phyloP scores from a whole-genome alignment of 1,140 invertebrate genomes.

The Ceratina japonica region DNA sequence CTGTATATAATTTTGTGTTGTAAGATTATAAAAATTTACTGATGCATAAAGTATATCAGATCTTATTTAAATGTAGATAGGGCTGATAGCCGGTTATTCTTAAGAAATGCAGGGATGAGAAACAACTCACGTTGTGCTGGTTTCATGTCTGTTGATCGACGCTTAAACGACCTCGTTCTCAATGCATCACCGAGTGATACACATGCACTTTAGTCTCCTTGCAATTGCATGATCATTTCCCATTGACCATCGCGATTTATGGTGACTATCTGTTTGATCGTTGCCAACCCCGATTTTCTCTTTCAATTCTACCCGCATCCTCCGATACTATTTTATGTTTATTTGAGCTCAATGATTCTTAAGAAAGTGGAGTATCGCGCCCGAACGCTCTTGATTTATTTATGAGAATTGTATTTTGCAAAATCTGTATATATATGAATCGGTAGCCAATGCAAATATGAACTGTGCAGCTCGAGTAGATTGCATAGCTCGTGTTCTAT shows the following conservation, averaged over 20 bases:
- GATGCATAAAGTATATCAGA: not conserved
- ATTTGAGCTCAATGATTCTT: too few species aligned
- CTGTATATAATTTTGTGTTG: too few species aligned
- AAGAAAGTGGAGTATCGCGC: too few species aligned
- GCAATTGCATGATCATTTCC: slow-evolving; percentile 45
- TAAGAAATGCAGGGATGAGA: not conserved
- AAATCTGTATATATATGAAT: too few species aligned
- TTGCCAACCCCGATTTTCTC: not conserved
- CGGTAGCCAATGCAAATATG: too few species aligned
- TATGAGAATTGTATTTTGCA: too few species aligned
- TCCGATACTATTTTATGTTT: not conserved
- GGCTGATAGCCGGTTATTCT: not conserved
- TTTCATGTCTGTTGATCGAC: slow-evolving; percentile 40
- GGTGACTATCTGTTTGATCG: slow-evolving; percentile 12
- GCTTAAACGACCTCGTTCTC: slow-evolving; percentile 42
- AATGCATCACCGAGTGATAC: slow-evolving; percentile 43
- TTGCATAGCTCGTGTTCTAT: slow-evolving; percentile 21
- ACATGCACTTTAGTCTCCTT: slow-evolving; percentile 37
- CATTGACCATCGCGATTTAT: slow-evolving; percentile 36
- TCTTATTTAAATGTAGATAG: too few species aligned
- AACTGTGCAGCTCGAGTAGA: not conserved
- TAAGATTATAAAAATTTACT: not conserved
- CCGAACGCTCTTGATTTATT: too few species aligned
- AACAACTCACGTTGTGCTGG: slow-evolving; percentile 14
- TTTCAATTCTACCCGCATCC: not conserved